Evolutionary conservation across 2,797 vertebrate genomes (phyloP), one percentile per base, ranked within the genome.

Genomic region (Hapalemur alaotrensis): DNA sequence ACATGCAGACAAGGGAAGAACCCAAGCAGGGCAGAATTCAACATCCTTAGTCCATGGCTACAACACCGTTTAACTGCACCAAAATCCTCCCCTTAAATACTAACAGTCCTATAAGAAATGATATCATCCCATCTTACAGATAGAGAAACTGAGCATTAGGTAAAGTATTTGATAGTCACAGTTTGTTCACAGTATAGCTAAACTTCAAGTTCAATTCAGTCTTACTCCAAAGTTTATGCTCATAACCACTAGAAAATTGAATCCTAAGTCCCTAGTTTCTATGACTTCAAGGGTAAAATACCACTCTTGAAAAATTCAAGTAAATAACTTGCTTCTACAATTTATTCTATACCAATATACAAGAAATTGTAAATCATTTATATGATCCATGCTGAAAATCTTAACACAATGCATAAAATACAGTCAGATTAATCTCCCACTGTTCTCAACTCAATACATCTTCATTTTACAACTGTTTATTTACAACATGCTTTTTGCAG

Each of bases 361-460:
- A 95, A 80, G 79, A 73, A 91, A 84, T 69, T 57, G 0, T 86
- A 94, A 95, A 88, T 91, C 43, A 83, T 65, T 69, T 92, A 54
- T 86, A 75, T 79, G 32, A 78, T 82, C 78, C 73, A 59, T 41
- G 15, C 54, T 70, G n/a, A 86, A 93, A 89, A 54, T 78, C 52
- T 87, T 50, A 61, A 46, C 2, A 5, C 5, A 8, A 59, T 43
- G 70, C 80, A 69, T 82, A 70, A 95, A 95, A 87, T 17, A 43
- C 0, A 30, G 22, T 80, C 65, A 80, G 88, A 87, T 59, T 78
- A 79, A 82, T 72, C 54, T 80, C 32, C 13, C 46, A 70, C 46
- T 88, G 25, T 78, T 85, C 59, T 93, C 35, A 32, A 65, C 43
- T 80, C 80, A 89, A 28, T 48, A 23, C 35, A 72, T 89, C 83